Percentiles rank a stretch among this genome's conserved stretches.
phyloP scores from a whole-genome alignment of 2,113 vertebrate species.

The Neodon shergylaensis region DNA sequence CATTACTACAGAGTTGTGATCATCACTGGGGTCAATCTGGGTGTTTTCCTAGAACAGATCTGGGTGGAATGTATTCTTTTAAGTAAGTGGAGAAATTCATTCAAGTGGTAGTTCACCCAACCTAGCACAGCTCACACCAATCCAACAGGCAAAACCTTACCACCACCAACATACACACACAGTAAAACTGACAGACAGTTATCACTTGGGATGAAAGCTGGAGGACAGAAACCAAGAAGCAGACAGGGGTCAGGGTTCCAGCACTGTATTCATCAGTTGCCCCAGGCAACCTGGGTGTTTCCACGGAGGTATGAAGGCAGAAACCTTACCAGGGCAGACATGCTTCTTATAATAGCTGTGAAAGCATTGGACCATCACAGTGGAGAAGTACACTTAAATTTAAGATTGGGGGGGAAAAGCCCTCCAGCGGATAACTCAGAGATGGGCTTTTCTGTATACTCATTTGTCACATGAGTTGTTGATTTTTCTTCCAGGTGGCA shows the following conservation, averaged over 20 bases:
- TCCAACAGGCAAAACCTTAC: neutral
- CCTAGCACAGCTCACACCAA: neutral
- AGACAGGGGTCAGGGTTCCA: neutral
- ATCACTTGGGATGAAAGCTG: neutral
- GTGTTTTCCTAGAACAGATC: neutral
- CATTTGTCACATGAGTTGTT: neutral
- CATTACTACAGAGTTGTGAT: neutral
- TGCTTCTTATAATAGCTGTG: neutral
- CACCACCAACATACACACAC: neutral
- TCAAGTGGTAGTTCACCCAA: neutral
- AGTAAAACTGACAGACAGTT: neutral
- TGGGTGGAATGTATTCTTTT: neutral
- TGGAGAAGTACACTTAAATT: neutral
- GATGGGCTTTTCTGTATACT: too few relatives aligned
- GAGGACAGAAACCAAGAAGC: neutral
- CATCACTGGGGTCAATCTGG: neutral
- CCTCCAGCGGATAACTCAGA: neutral
- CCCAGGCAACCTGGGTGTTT: neutral
- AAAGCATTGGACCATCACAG: too few relatives aligned
- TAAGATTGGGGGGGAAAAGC: neutral
- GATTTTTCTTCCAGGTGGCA: neutral
- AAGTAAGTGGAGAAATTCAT: neutral
- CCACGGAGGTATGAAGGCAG: neutral
- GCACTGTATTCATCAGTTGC: rapidly evolving
- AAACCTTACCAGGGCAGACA: neutral